Evolutionary conservation across 2,797 vertebrate genomes (phyloP).

Genomic region (Gallinago stenura): DNA sequence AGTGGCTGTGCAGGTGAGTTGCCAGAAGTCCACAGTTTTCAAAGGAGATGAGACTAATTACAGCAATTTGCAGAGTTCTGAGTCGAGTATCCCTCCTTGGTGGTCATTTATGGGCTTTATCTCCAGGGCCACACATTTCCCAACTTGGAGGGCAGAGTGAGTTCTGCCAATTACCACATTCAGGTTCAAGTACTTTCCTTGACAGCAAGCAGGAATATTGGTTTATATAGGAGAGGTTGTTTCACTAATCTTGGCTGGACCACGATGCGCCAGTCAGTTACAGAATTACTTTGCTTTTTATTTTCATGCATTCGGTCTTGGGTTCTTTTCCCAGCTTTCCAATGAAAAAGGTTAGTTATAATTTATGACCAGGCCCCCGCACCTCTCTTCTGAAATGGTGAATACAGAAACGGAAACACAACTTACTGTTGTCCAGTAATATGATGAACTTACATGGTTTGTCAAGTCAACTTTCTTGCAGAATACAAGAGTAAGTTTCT

Average conservation of each 20-base stretch:
- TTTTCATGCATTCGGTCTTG: neutral
- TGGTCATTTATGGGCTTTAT: neutral
- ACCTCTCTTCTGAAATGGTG: neutral
- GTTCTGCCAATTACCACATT: neutral
- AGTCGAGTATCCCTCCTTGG: neutral
- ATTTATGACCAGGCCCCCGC: neutral
- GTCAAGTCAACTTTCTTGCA: neutral
- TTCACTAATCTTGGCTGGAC: neutral
- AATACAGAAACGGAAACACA: neutral
- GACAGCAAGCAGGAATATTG: neutral
- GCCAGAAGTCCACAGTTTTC: neutral
- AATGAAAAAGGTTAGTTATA: neutral
- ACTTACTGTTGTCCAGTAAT: fast-evolving
- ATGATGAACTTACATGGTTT: neutral
- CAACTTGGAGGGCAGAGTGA: neutral
- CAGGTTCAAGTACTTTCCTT: neutral
- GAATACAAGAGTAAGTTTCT: neutral
- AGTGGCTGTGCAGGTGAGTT: neutral
- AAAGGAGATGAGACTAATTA: neutral
- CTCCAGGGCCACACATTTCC: neutral
- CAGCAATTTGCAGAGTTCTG: neutral
- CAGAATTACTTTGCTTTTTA: neutral
- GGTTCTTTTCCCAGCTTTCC: neutral
- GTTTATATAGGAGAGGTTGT: neutral
- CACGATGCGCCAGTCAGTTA: neutral